A percentile compares a stretch with the other conserved stretches of the same genome.
Evolutionary conservation across 2,113 vertebrate genomes (phyloP).

Genomic region (Stigmatopora nigra): DNA sequence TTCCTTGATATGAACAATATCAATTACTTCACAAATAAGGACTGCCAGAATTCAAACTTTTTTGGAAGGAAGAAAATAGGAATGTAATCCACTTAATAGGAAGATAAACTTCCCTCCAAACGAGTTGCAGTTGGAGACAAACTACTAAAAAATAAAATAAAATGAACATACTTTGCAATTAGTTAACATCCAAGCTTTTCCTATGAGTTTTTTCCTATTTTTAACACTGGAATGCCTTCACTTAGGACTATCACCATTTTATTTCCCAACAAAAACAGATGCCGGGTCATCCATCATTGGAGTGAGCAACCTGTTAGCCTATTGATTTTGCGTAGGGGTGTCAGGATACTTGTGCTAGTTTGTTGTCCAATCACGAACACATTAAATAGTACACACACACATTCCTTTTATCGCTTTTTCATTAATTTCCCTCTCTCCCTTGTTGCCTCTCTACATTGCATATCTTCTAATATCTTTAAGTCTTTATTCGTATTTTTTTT

Average conservation of each 20-base stretch:
- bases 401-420: background rate
- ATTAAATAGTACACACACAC: slow-evolving; percentile 3
- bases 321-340: slow-evolving; percentile 50
- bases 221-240: background rate
- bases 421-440: background rate
- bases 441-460: background rate
- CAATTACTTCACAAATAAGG: background rate
- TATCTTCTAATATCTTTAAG: background rate
- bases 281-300: slow-evolving; percentile 53
- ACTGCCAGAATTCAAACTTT: slow-evolving; percentile 2
- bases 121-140: slow-evolving; percentile 1
- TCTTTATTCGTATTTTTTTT: no score
- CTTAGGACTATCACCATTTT: background rate
- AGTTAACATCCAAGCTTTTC: slow-evolving; percentile 5
- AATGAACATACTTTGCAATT: slow-evolving; percentile 7
- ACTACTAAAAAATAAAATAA: background rate
- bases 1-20: slow-evolving; percentile 11
- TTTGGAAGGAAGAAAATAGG: slow-evolving; percentile 12
- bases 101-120: slow-evolving; percentile 8
- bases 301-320: slow-evolving; percentile 53
- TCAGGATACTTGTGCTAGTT: slow-evolving; percentile 15
- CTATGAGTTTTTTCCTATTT: slow-evolving; percentile 9
- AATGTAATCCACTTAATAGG: slow-evolving; percentile 10
- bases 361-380: slow-evolving; percentile 27
- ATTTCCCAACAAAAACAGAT: slow-evolving; percentile 19